Evolutionary conservation across 2,888 invertebrate species (phyloP), one percentile per base, ranked within the genome.

Genomic region (Halocaridina rubra): DNA sequence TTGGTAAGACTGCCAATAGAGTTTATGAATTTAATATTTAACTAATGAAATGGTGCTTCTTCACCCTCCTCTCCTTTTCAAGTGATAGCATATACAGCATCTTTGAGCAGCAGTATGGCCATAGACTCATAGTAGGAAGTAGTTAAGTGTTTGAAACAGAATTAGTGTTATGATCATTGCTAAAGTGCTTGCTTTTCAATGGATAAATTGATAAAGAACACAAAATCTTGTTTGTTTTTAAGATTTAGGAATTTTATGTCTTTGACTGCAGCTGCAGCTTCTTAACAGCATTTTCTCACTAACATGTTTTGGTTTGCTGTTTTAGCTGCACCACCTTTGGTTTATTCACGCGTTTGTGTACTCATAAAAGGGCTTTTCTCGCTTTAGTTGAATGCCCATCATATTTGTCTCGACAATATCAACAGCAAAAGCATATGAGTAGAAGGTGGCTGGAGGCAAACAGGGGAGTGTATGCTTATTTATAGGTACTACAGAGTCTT

Each of bases 401-500:
- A 53, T 53, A 53, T 46, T 16, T 53, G 16, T n/a, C 19, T 19
- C 19, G 53, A 53, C n/a, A 53, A 53, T 19, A 53, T 53, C 53
- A 53, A 53, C 76, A 71, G 67, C 33, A 81, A 76, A 81, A 84
- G 82, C 82, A 78, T 78, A 84, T 84, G 82, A 84, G 82, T 84
- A 84, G 82, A 84, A 84, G 82, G 82, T 84, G 82, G 82, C 82
- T 84, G 82, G 82, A 84, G 82, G 82, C 82, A 84, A 84, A 84
- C 59, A 27, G 82, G 82, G 82, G 82, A 84, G 78, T 78, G 82
- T 84, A 72, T 74, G 82, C 71, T 71, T 71, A 39, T 72, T 69
- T 69, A 69, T 69, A 64, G 78, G 59, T 59, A 24, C 39, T 53
- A 53, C 19, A 13, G 53, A 4, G 53, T n/a, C n/a, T n/a, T n/a